These are phyloP conservation scores for Elaeidobius kamerunicus DNA, from an alignment of 2,888 invertebrate genomes.

Conservation along the genomic window DNA sequence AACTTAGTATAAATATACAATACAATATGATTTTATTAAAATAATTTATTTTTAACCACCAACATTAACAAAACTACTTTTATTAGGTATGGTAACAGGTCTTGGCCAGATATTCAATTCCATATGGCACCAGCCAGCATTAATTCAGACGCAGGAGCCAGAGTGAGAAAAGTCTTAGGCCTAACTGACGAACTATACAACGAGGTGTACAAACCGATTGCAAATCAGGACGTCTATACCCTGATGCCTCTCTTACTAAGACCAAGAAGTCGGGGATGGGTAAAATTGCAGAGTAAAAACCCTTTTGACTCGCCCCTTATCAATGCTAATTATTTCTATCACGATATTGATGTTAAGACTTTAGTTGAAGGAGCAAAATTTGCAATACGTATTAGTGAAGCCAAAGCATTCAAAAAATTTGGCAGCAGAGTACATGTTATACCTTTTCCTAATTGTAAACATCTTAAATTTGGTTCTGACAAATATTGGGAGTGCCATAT, in stretches of 20 bases:
- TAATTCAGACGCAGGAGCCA: constrained; percentile 68
- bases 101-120: constrained; percentile 88
- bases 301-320: constrained; percentile 86
- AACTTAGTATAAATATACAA: background rate
- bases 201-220: constrained; percentile 75
- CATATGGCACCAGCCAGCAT: constrained; percentile 91
- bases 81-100: constrained; percentile 59
- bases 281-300: constrained; percentile 72
- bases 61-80: background rate
- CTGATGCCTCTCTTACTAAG: constrained; percentile 81
- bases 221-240: constrained; percentile 77
- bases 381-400: constrained; percentile 68
- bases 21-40: no score
- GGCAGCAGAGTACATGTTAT: constrained; percentile 64
- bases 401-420: constrained; percentile 66
- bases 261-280: constrained; percentile 75
- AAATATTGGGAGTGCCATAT: constrained; percentile 86
- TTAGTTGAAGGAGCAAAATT: constrained; percentile 84
- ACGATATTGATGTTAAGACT: constrained; percentile 72
- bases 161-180: constrained; percentile 74
- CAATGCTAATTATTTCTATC: constrained; percentile 88
- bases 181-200: constrained; percentile 77
- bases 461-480: constrained; percentile 70
- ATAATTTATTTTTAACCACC: no score
- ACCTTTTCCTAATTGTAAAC: constrained; percentile 75